phyloP scores from a whole-genome alignment of 2,888 invertebrate genomes.

The Celastrina argiolus region DNA sequence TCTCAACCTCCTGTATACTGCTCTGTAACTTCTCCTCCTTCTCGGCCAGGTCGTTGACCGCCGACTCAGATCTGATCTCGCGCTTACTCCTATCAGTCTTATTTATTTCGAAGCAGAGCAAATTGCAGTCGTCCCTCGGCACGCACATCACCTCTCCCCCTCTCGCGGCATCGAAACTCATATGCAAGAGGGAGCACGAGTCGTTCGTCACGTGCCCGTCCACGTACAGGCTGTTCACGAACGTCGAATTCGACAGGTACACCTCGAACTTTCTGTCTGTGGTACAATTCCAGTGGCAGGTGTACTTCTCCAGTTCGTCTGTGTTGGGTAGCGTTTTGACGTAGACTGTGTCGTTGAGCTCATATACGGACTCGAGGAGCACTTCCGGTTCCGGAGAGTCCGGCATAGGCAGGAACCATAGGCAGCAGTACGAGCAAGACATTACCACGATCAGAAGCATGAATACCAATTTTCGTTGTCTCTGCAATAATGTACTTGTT shows the following conservation, averaged over 20 bases:
- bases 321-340: constrained; percentile 42
- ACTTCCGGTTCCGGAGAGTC: constrained; percentile 37
- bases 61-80: constrained; percentile 32
- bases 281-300: constrained; percentile 62
- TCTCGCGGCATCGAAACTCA: constrained; percentile 48
- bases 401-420: constrained; percentile 78
- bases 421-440: constrained; percentile 81
- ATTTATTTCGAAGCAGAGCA: constrained; percentile 55
- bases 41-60: constrained; percentile 31
- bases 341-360: constrained; percentile 58
- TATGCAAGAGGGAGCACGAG: constrained; percentile 54
- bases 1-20: constrained; percentile 29
- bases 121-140: constrained; percentile 51
- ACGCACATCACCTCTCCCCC: constrained; percentile 49
- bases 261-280: constrained; percentile 45
- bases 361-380: constrained; percentile 50
- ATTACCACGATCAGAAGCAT: constrained; percentile 81
- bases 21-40: constrained; percentile 32
- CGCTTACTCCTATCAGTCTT: constrained; percentile 35
- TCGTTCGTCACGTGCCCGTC: constrained; percentile 46
- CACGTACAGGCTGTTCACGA: constrained; percentile 53
- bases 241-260: constrained; percentile 52
- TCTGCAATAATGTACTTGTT: constrained; percentile 45
- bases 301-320: constrained; percentile 49
- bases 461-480: constrained; percentile 84